Evolutionary conservation across 2,888 invertebrate genomes (phyloP).

Genomic region (Cyrtodaria siliqua): DNA sequence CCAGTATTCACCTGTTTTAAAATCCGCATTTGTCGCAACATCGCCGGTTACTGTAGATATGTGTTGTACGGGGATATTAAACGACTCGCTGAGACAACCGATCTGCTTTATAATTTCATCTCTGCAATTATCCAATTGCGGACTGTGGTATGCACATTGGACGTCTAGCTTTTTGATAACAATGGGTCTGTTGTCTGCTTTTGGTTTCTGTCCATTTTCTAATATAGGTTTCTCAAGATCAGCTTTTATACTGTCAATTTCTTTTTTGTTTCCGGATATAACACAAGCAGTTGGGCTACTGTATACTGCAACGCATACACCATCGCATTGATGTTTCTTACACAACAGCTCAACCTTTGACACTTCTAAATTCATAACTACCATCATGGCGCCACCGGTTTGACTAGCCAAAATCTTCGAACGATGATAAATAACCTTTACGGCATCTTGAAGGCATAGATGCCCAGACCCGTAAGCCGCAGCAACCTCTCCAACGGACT

Average conservation of each 20-base stretch:
- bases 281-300: slow-evolving; percentile 25
- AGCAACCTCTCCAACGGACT: slow-evolving; percentile 71
- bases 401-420: slow-evolving; percentile 41
- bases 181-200: not conserved
- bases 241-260: not conserved
- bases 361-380: slow-evolving; percentile 45
- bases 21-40: slow-evolving; percentile 14
- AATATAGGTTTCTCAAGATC: too few relatives aligned
- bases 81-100: not conserved
- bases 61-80: not conserved
- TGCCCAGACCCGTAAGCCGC: slow-evolving; percentile 62
- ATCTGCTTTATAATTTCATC: not conserved
- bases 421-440: slow-evolving; percentile 65
- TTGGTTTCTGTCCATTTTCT: not conserved
- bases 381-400: slow-evolving; percentile 61
- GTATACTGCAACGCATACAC: slow-evolving; percentile 49
- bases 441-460: slow-evolving; percentile 55
- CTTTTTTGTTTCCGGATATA: slow-evolving; percentile 8
- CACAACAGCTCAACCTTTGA: slow-evolving; percentile 38
- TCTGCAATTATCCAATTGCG: not conserved
- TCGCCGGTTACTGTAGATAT: slow-evolving; percentile 71
- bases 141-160: slow-evolving; percentile 30
- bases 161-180: slow-evolving; percentile 12
- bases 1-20: slow-evolving; percentile 69
- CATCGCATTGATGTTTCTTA: slow-evolving; percentile 1